Conservation (phyloP, 2,113 vertebrate species). For the Nestor notabilis region DNA sequence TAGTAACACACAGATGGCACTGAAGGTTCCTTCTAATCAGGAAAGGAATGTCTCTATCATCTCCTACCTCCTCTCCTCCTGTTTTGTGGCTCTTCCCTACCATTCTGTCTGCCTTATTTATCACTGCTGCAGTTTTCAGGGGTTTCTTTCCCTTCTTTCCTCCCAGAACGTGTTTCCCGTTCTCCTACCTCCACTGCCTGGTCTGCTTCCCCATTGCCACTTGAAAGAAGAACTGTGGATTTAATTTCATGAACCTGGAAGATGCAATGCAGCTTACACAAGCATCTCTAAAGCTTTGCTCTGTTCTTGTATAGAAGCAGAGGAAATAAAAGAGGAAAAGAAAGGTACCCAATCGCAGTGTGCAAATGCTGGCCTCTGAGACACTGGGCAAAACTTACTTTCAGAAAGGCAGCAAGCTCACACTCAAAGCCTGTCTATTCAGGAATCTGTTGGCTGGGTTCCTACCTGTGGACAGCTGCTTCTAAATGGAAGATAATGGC, state of each 20-base stretch:
- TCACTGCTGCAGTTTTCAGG: neutral
- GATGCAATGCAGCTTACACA: neutral
- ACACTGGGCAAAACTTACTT: neutral
- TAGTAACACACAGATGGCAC: fast-evolving
- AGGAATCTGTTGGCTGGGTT: neutral
- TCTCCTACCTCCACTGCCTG: neutral
- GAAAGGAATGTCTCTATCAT: neutral
- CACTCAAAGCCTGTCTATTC: neutral
- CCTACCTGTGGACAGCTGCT: neutral
- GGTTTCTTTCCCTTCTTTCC: neutral
- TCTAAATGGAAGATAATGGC: neutral
- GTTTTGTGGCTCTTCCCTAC: neutral
- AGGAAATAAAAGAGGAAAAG: neutral
- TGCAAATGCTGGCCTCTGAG: neutral
- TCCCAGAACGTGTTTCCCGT: neutral
- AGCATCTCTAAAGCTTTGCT: neutral
- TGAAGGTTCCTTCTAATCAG: neutral
- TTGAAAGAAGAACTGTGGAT: neutral
- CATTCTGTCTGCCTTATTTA: neutral
- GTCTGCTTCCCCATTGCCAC: fast-evolving
- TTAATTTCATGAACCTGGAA: neutral
- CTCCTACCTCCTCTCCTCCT: neutral
- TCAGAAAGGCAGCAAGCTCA: neutral
- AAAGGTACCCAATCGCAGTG: neutral
- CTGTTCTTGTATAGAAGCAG: neutral